Evolutionary conservation across 2,113 vertebrate species (phyloP).

Genomic region (Thalassoma bifasciatum): DNA sequence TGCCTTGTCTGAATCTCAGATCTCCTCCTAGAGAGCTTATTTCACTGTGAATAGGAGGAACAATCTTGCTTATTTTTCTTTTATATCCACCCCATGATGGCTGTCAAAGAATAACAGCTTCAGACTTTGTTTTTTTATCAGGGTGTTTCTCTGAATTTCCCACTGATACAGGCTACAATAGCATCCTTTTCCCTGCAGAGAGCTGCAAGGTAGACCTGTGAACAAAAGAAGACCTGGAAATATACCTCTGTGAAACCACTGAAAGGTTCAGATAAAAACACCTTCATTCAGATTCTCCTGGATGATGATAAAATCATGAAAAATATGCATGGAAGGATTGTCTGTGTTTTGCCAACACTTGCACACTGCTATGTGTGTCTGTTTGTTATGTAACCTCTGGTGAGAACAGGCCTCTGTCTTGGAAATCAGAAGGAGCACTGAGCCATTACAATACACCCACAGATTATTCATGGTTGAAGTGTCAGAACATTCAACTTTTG

Average conservation of each 20-base stretch:
- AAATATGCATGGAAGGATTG: neutral
- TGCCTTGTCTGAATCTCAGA: slow-evolving; percentile 55
- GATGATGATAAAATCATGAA: slow-evolving; percentile 8
- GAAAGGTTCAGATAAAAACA: slow-evolving; percentile 10
- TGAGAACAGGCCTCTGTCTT: slow-evolving; percentile 33
- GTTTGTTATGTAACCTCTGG: slow-evolving; percentile 57
- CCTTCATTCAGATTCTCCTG: neutral
- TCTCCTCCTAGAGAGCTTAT: slow-evolving; percentile 30
- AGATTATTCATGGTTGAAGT: slow-evolving; percentile 28
- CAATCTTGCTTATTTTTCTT: slow-evolving; percentile 47
- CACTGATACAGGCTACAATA: slow-evolving; percentile 55
- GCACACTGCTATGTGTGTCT: slow-evolving; percentile 28
- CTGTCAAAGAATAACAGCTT: slow-evolving; percentile 38
- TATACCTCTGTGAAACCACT: neutral
- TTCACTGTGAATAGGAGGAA: slow-evolving; percentile 66
- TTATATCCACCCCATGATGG: slow-evolving; percentile 22
- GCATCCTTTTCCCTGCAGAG: slow-evolving; percentile 43
- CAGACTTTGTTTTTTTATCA: slow-evolving; percentile 48
- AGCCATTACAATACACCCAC: slow-evolving; percentile 1
- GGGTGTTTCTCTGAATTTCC: slow-evolving; percentile 62
- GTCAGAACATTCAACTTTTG: slow-evolving; percentile 27
- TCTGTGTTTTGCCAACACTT: slow-evolving; percentile 45
- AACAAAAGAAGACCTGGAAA: slow-evolving; percentile 27
- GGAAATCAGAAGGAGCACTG: slow-evolving; percentile 7
- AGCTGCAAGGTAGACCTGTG: slow-evolving; percentile 15